Percentiles rank a stretch among this genome's conserved stretches.
Evolutionary conservation across 1,140 invertebrate genomes (phyloP).

Genomic region (Drosophila cardini): DNA sequence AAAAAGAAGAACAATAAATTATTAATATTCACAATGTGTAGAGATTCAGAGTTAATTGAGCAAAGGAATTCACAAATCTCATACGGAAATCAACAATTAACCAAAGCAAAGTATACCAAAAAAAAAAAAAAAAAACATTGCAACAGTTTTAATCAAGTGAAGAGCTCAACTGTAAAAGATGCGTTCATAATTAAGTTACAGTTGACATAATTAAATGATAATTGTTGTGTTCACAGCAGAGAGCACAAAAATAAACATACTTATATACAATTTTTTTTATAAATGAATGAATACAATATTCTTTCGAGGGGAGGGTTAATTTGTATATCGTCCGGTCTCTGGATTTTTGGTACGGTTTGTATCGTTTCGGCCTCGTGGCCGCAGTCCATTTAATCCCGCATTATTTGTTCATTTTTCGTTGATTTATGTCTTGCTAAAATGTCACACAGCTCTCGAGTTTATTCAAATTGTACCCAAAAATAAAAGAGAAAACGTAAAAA

Average conservation of each 20-base stretch:
- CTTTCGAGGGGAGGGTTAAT: constrained; percentile 58
- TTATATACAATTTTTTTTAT: constrained; percentile 28
- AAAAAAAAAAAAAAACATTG: constrained; percentile 28
- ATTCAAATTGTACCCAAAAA: constrained; percentile 68
- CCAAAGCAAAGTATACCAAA: constrained; percentile 47
- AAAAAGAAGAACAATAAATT: not conserved
- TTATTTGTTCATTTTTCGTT: constrained; percentile 69
- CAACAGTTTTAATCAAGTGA: constrained; percentile 57
- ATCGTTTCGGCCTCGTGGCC: constrained; percentile 29
- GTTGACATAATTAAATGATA: constrained; percentile 84
- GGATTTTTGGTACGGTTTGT: too few relatives aligned
- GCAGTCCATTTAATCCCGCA: constrained; percentile 75
- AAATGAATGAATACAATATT: constrained; percentile 17
- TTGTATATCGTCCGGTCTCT: constrained; percentile 71
- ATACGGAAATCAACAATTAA: constrained; percentile 74
- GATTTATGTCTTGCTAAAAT: constrained; percentile 81
- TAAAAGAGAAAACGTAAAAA: constrained; percentile 27
- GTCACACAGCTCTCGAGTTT: constrained; percentile 63
- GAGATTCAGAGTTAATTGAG: constrained; percentile 41
- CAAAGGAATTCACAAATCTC: constrained; percentile 62
- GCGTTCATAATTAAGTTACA: constrained; percentile 82
- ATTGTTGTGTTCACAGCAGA: constrained; percentile 62
- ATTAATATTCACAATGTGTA: constrained; percentile 31
- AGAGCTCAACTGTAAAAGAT: constrained; percentile 68
- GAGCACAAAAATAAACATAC: constrained; percentile 26